phyloP scores from a whole-genome alignment of 2,888 invertebrate species.

The Himalopsyche anomala region DNA sequence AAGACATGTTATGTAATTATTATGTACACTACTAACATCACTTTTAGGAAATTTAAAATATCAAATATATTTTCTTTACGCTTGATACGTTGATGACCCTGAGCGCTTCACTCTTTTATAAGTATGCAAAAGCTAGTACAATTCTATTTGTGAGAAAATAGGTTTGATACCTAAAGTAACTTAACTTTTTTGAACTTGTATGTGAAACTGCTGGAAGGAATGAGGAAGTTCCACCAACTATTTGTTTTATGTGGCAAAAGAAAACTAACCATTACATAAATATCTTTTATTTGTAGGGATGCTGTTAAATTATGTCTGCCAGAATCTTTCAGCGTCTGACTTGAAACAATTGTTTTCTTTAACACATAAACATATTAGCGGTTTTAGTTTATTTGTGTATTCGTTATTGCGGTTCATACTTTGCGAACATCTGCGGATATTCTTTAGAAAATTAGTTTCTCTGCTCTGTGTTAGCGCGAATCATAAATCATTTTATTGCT shows the following conservation, averaged over 20 bases:
- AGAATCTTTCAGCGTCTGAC: not conserved
- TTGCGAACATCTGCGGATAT: not conserved
- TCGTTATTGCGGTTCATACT: not conserved
- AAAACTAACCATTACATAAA: not conserved
- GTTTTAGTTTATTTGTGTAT: not conserved
- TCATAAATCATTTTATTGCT: conserved; percentile 1
- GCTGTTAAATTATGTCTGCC: not conserved
- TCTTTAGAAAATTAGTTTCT: conserved; percentile 2
- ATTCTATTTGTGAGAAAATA: conserved; percentile 64
- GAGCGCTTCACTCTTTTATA: not conserved
- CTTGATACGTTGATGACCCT: too few species aligned
- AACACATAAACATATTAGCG: not conserved
- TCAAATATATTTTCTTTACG: too few species aligned
- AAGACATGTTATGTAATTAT: too few species aligned
- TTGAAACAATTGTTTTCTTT: not conserved
- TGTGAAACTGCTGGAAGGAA: conserved; percentile 49
- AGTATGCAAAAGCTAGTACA: conserved; percentile 22
- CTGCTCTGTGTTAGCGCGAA: not conserved
- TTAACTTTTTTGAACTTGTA: conserved; percentile 47
- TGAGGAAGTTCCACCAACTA: conserved; percentile 57
- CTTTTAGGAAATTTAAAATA: too few species aligned
- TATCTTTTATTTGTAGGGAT: not conserved
- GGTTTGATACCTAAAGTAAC: conserved; percentile 48
- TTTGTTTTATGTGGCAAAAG: conserved; percentile 11
- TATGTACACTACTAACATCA: too few species aligned